Conservation (phyloP, 1,140 invertebrate species). For the Muscidifurax raptorellus region DNA sequence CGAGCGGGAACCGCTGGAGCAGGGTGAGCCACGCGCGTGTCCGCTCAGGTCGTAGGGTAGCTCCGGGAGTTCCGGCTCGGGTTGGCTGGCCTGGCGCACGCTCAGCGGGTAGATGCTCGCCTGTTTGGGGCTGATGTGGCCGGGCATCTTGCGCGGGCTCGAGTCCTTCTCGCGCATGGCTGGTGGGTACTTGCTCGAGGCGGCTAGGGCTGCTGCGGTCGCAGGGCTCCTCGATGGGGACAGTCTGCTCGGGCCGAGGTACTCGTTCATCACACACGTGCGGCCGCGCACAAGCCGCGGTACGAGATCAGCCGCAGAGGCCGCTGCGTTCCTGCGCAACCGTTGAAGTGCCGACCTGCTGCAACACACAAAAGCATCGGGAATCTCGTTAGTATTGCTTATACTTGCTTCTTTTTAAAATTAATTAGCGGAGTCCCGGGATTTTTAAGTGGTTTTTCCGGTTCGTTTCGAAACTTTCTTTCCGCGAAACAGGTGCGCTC, state of each 20-base stretch:
- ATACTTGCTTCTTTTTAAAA: background rate
- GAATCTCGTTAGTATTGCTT: background rate
- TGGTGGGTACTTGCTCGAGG: conserved; percentile 66
- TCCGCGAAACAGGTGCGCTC: conserved; percentile 4
- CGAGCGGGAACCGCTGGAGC: background rate
- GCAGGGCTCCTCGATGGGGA: conserved; percentile 64
- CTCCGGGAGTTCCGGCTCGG: conserved; percentile 73
- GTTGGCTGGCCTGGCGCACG: conserved; percentile 64
- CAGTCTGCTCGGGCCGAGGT: conserved; percentile 70
- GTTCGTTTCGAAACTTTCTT: background rate
- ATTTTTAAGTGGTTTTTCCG: background rate
- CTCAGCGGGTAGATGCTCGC: conserved; percentile 82
- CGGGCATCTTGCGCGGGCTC: conserved; percentile 84
- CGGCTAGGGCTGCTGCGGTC: conserved; percentile 56
- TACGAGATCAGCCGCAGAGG: conserved; percentile 53
- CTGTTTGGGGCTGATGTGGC: conserved; percentile 82
- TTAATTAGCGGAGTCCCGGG: background rate
- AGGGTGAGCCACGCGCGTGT: conserved; percentile 58
- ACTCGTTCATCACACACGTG: conserved; percentile 73
- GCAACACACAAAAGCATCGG: conserved; percentile 52
- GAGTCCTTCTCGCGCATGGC: conserved; percentile 88
- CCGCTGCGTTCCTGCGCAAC: conserved; percentile 38
- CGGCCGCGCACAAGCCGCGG: conserved; percentile 22
- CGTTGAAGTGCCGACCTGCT: conserved; percentile 56
- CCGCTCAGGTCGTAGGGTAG: conserved; percentile 79